A percentile compares a stretch with the other conserved stretches of the same genome.
Conservation (phyloP, 2,888 invertebrate genomes). For the Eupithecia vulgata region DNA sequence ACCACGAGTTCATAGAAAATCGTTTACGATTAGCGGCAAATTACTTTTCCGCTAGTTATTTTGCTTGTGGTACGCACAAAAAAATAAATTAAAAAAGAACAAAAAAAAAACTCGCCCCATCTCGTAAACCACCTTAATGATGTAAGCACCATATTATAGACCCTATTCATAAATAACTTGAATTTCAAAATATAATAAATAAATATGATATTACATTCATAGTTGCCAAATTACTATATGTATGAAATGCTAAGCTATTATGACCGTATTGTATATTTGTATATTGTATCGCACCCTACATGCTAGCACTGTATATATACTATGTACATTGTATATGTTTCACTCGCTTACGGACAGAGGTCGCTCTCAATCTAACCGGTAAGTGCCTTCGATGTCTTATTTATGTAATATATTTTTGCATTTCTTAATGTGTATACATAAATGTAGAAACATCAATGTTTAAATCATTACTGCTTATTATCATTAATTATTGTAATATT, state of each 20-base stretch:
- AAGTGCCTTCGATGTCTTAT: conserved; percentile 58
- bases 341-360: conserved; percentile 61
- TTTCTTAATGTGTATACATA: background rate
- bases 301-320: conserved; percentile 35
- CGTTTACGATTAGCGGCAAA: too few species aligned
- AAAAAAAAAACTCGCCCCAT: too few species aligned
- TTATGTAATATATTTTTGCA: conserved; percentile 19
- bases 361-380: conserved; percentile 65
- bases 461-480: background rate
- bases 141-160: too few species aligned
- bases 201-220: background rate
- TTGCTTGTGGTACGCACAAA: too few species aligned
- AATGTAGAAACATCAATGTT: background rate
- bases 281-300: background rate
- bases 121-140: too few species aligned
- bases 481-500: too few species aligned
- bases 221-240: background rate
- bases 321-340: conserved; percentile 56
- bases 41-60: too few species aligned
- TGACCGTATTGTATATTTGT: background rate
- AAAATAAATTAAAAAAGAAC: too few species aligned
- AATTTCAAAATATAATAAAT: too few species aligned
- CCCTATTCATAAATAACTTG: too few species aligned
- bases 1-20: too few species aligned
- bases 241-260: background rate